A percentile compares a stretch with the other conserved stretches of the same genome.
Conservation (phyloP, 2,113 vertebrate species). For the Neolamprologus sp. region DNA sequence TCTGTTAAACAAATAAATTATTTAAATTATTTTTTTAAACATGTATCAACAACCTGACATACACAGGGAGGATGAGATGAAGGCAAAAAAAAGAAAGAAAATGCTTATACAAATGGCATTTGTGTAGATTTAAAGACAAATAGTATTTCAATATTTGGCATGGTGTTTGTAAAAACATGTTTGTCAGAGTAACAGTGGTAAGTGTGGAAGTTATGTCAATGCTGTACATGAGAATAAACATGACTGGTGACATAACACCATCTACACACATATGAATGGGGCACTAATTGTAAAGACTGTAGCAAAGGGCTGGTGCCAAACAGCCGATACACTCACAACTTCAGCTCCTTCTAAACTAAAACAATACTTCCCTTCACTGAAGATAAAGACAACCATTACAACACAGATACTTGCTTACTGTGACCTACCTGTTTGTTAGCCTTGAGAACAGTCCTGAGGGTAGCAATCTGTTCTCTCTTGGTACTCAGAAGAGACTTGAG, state of each 20-base stretch:
- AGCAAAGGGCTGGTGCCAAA: background rate
- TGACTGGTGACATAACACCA: background rate
- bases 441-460: constrained; percentile 82
- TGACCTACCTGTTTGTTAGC: constrained; percentile 80
- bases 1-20: background rate
- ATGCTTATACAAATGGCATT: background rate
- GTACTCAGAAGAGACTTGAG: constrained; percentile 82
- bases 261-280: background rate
- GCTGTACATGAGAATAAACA: background rate
- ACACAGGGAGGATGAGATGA: background rate
- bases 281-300: background rate
- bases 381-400: background rate
- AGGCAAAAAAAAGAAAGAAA: background rate
- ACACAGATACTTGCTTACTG: background rate
- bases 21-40: background rate
- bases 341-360: background rate
- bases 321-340: background rate
- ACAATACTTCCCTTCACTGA: background rate
- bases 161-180: background rate
- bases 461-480: constrained; percentile 83
- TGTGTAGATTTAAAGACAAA: background rate
- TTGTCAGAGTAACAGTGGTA: background rate
- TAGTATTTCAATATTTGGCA: background rate
- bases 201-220: background rate
- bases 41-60: background rate